A percentile compares a stretch with the other conserved stretches of the same genome.
These are phyloP conservation scores for Andrena hattorfiana DNA, from an alignment of 2,888 invertebrate species.

Conservation along the genomic window DNA sequence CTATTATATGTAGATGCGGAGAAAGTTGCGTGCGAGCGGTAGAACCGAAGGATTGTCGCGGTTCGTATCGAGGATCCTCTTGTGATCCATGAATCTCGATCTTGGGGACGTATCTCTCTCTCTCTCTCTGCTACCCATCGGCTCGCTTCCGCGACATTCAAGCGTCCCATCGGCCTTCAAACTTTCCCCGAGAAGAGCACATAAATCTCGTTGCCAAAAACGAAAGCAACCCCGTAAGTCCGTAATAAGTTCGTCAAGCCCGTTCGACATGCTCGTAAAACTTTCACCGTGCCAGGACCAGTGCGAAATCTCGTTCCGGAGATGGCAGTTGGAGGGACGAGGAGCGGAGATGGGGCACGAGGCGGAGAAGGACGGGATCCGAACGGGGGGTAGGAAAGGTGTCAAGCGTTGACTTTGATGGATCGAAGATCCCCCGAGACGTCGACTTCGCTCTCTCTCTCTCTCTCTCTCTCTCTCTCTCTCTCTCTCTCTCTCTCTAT, in stretches of 20 bases:
- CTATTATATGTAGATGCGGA: too few relatives aligned
- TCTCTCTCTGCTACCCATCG: too few relatives aligned
- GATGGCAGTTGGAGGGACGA: conserved; percentile 7
- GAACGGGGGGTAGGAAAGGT: conserved; percentile 60
- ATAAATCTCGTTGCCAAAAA: background rate
- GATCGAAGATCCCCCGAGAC: conserved; percentile 78
- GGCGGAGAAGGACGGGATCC: conserved; percentile 47
- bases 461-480: too few relatives aligned
- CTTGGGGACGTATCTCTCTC: too few relatives aligned
- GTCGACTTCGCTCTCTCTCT: conserved; percentile 63
- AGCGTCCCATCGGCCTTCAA: background rate
- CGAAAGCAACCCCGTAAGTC: conserved; percentile 10
- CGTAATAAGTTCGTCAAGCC: conserved; percentile 81
- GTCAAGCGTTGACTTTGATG: conserved; percentile 82
- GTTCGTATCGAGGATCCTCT: too few relatives aligned
- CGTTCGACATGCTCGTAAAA: conserved; percentile 84
- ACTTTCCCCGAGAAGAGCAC: background rate
- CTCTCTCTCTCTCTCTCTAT: too few relatives aligned
- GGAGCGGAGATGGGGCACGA: conserved; percentile 52
- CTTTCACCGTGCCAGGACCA: conserved; percentile 68
- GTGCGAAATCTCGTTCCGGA: background rate
- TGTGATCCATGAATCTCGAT: too few relatives aligned
- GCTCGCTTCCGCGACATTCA: background rate
- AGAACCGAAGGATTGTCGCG: too few relatives aligned
- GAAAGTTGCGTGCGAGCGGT: too few relatives aligned